Evolutionary conservation across 1,140 invertebrate species (phyloP).

Genomic region (Copidosoma floridanum): DNA sequence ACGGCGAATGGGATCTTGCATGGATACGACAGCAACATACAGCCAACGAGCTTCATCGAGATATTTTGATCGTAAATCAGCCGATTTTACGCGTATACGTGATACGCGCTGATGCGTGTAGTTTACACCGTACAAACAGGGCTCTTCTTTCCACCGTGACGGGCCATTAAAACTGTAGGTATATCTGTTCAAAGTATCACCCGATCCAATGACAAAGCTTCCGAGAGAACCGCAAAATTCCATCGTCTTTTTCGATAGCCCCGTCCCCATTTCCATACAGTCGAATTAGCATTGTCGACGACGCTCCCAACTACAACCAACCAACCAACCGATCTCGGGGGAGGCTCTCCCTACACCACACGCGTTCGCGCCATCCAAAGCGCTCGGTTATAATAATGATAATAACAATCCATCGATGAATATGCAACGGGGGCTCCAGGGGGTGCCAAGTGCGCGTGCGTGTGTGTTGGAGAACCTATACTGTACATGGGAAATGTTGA

Average conservation of each 20-base stretch:
- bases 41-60: too few relatives aligned
- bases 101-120: too few relatives aligned
- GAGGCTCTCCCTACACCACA: not conserved
- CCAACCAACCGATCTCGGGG: not conserved
- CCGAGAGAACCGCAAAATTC: too few relatives aligned
- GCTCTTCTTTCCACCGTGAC: too few relatives aligned
- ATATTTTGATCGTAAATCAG: too few relatives aligned
- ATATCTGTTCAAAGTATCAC: not conserved
- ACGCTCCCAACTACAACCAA: too few relatives aligned
- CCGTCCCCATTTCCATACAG: too few relatives aligned
- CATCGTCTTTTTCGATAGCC: not conserved
- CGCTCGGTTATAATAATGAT: conserved; percentile 23
- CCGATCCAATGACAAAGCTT: not conserved
- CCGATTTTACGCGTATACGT: too few relatives aligned
- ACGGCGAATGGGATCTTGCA: too few relatives aligned
- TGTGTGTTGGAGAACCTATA: not conserved
- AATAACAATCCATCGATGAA: conserved; percentile 40
- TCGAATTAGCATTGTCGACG: conserved; percentile 12
- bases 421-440: conserved; percentile 41
- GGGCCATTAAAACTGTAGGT: too few relatives aligned
- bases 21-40: too few relatives aligned
- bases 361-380: not conserved
- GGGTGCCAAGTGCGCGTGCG: not conserved
- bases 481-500: not conserved
- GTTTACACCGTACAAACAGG: too few relatives aligned